Conservation (phyloP, 2,113 vertebrate genomes). For the Vicugna pacos region DNA sequence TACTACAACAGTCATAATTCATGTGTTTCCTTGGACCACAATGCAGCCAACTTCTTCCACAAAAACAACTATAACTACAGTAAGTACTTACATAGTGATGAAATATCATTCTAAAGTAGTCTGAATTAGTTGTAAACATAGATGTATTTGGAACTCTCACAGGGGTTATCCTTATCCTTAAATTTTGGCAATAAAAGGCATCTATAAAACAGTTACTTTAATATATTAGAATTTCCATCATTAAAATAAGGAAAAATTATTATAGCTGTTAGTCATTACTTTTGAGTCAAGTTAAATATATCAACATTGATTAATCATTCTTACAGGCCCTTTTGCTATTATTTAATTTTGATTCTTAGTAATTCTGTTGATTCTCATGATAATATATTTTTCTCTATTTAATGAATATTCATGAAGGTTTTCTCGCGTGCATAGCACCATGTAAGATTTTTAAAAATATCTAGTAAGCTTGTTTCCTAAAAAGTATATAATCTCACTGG, state of each 20-base stretch:
- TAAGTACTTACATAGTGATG: slow-evolving; percentile 59
- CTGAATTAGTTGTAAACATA: slow-evolving; percentile 49
- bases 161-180: background rate
- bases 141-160: slow-evolving; percentile 10
- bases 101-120: slow-evolving; percentile 30
- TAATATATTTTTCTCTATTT: background rate
- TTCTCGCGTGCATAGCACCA: background rate
- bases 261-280: slow-evolving; percentile 29
- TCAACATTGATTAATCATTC: background rate
- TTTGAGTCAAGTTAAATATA: slow-evolving; percentile 27
- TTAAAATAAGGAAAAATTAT: slow-evolving; percentile 12
- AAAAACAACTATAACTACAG: background rate
- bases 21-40: slow-evolving; percentile 71
- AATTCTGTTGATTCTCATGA: background rate
- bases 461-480: background rate
- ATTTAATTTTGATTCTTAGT: background rate
- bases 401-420: background rate
- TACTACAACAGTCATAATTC: slow-evolving; percentile 67
- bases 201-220: slow-evolving; percentile 31
- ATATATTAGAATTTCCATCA: background rate
- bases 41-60: slow-evolving; percentile 38
- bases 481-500: background rate
- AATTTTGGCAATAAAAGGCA: slow-evolving; percentile 56
- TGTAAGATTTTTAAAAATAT: slow-evolving; percentile 39
- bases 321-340: background rate